Evolutionary conservation across 2,113 vertebrate species (phyloP), one percentile per base, ranked within the genome.

Genomic region (Bucco capensis): DNA sequence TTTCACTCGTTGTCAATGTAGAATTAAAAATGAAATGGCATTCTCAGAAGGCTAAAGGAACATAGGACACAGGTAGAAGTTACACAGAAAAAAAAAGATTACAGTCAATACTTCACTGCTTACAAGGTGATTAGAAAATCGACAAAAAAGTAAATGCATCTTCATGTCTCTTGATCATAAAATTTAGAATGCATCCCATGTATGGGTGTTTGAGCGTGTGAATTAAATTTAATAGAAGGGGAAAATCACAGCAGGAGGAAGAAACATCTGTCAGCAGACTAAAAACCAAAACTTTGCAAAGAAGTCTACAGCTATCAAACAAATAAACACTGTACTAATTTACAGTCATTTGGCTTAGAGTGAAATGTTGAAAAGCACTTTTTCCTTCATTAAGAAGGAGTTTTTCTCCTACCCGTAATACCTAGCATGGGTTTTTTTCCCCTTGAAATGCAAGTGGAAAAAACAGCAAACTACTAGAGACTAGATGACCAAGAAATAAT

Each of bases 201-300:
- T 15, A 5, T 4, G 19, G 22, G 35, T 71, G 28, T 56, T 40
- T 38, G 24, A 53, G 12, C 24, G 25, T 0, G 2, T 5, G 35
- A 76, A 86, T 40, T 16, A 25, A 60, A 81, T 74, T 28, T 6
- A 67, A 57, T 1, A 5, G 5, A 61, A 62, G 13, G 19, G 28
- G 6, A 40, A 79, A 56, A 66, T 25, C 0, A 0, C 14, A 51
- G 22, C 17, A 35, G 38, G 37, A n/a, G 6, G 22, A 31, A 9
- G 2, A 33, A 64, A 75, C 21, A 83, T 64, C 14, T 9, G 7
- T 14, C 11, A 40, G 30, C 13, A 65, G 61, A 49, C 0, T 9
- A 14, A 56, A n/a, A 64, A 17, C 7, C 2, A 44, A 40, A 67
- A 30, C 3, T 31, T 67, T 51, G 38, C 16, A 14, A 49, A 9